A percentile compares a stretch with the other conserved stretches of the same genome.
Evolutionary conservation across 2,797 vertebrate species (phyloP).

Genomic region (Chiloscyllium punctatum): DNA sequence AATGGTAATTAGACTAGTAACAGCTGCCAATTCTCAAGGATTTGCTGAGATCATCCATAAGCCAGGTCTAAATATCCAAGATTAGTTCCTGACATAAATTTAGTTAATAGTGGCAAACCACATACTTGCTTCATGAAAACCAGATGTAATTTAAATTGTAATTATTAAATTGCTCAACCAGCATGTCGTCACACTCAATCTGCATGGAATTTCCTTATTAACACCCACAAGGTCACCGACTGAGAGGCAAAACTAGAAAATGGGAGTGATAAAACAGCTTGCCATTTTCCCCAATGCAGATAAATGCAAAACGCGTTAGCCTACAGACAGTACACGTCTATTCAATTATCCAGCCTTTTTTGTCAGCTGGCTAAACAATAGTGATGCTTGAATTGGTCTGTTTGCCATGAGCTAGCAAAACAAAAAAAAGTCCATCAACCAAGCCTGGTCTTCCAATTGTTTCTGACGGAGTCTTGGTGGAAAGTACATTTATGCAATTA

Average conservation of each 20-base stretch:
- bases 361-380: neutral
- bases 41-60: neutral
- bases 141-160: neutral
- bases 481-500: neutral
- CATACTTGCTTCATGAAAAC: neutral
- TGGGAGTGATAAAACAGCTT: neutral
- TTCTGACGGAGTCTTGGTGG: neutral
- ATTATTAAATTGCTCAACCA: conserved; percentile 4
- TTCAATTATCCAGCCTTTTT: neutral
- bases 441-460: neutral
- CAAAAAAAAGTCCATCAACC: neutral
- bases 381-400: neutral
- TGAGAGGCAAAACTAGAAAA: neutral
- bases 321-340: neutral
- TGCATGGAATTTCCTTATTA: neutral
- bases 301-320: neutral
- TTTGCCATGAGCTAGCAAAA: neutral
- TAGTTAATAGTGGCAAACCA: neutral
- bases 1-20: neutral
- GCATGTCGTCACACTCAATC: neutral
- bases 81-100: neutral
- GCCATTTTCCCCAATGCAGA: neutral
- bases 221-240: neutral
- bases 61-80: neutral
- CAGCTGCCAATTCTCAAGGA: neutral